phyloP scores from a whole-genome alignment of 2,797 vertebrate genomes.

The Lutjanus argentimaculatus region DNA sequence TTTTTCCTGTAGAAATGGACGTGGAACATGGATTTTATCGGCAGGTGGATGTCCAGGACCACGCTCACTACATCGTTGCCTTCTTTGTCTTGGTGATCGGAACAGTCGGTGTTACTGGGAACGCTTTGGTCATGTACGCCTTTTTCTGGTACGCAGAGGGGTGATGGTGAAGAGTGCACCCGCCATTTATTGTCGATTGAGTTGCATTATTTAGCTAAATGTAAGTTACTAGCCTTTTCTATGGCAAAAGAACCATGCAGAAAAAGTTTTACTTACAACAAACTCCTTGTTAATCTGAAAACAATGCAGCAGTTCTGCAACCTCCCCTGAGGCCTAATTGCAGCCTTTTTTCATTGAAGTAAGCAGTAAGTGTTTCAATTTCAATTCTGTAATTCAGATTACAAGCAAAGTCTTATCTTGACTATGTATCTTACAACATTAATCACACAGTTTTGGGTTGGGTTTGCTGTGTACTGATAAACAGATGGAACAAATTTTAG shows the following conservation, averaged over 20 bases:
- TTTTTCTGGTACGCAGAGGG: constrained; percentile 82
- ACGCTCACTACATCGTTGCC: constrained; percentile 86
- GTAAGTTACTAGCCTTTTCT: background rate
- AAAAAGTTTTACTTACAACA: background rate
- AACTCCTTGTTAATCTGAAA: background rate
- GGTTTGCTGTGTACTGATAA: no score
- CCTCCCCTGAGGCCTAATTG: background rate
- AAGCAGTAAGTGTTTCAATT: background rate
- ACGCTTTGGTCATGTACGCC: constrained; percentile 87
- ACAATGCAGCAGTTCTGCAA: background rate
- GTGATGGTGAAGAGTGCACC: background rate
- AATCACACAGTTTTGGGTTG: background rate
- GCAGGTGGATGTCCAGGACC: constrained; percentile 83
- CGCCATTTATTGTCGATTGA: background rate
- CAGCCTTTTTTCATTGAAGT: background rate
- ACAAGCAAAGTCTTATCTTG: background rate
- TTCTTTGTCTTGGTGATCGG: constrained; percentile 86
- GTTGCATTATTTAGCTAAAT: background rate
- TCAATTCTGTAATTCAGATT: background rate
- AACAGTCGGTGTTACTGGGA: constrained; percentile 83
- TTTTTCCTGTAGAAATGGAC: constrained; percentile 70
- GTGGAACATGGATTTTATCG: constrained; percentile 82
- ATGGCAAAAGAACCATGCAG: background rate
- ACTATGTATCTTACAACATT: background rate
- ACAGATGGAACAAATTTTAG: no score